A percentile compares a stretch with the other conserved stretches of the same genome.
Conservation (phyloP, 2,888 invertebrate genomes). For the Steinernema scapterisci region DNA sequence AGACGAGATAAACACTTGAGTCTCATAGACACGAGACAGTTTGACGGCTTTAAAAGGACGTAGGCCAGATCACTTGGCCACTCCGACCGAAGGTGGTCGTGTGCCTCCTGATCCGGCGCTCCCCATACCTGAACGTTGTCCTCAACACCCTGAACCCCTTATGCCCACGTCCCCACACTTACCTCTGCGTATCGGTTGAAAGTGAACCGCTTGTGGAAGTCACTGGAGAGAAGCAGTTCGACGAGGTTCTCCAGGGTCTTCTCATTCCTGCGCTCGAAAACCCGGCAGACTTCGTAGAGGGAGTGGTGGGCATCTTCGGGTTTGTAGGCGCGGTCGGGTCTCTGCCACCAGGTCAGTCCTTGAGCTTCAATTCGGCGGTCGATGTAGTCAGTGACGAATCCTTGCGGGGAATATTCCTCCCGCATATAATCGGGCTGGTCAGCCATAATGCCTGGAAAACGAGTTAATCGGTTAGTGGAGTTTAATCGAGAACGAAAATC, state of each 20-base stretch:
- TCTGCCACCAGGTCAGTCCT: constrained; percentile 8
- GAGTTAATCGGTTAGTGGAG: neutral
- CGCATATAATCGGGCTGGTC: neutral
- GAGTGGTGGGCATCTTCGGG: neutral
- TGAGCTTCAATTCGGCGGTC: neutral
- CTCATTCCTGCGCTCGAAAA: constrained; percentile 42
- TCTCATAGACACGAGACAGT: too few species aligned
- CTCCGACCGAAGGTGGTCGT: too few species aligned
- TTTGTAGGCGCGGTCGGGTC: constrained; percentile 4
- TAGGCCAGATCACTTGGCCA: too few species aligned
- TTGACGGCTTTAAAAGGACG: too few species aligned
- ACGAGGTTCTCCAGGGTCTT: constrained; percentile 38
- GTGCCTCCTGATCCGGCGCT: too few species aligned
- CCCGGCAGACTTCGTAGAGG: constrained; percentile 12
- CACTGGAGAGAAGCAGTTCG: constrained; percentile 38
- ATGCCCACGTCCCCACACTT: neutral
- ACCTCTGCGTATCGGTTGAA: constrained; percentile 47
- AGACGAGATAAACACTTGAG: too few species aligned
- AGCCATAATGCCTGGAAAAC: neutral
- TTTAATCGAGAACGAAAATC: too few species aligned
- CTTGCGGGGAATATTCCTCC: constrained; percentile 7
- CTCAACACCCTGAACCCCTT: too few species aligned
- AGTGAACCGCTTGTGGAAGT: constrained; percentile 33
- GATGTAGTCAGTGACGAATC: constrained; percentile 16
- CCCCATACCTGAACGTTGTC: too few species aligned